Evolutionary conservation across 2,113 vertebrate genomes (phyloP).

Genomic region (Macroglossus sobrinus): DNA sequence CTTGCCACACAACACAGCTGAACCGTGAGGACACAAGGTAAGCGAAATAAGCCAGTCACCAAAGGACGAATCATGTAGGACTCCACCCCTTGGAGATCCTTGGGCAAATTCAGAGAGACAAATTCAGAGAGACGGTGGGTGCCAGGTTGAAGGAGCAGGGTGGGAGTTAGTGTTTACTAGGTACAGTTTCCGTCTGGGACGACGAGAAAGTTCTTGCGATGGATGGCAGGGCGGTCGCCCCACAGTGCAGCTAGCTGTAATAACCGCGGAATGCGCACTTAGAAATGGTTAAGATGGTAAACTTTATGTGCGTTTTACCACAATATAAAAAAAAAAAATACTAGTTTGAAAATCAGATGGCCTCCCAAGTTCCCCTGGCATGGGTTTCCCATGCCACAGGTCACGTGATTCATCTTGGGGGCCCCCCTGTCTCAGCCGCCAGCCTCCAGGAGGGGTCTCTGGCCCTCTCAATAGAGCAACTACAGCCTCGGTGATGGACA

Average conservation of each 20-base stretch:
- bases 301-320: fast-evolving
- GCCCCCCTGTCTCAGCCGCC: background rate
- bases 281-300: fast-evolving
- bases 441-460: background rate
- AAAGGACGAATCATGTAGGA: fast-evolving
- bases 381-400: fast-evolving
- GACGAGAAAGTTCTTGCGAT: fast-evolving
- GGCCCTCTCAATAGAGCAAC: fast-evolving
- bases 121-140: fast-evolving
- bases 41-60: fast-evolving
- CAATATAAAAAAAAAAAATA: background rate
- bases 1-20: fast-evolving
- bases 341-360: background rate
- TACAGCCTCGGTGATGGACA: fast-evolving
- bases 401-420: background rate
- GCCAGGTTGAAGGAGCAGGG: background rate
- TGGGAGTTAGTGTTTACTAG: fast-evolving
- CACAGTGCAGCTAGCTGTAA: fast-evolving
- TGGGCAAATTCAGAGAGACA: fast-evolving
- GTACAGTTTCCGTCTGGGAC: background rate
- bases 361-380: background rate
- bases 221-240: fast-evolving
- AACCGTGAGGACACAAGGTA: fast-evolving
- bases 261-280: fast-evolving
- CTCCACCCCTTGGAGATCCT: fast-evolving